Conservation (phyloP, 2,113 vertebrate genomes). For the Tonatia bakeri region DNA sequence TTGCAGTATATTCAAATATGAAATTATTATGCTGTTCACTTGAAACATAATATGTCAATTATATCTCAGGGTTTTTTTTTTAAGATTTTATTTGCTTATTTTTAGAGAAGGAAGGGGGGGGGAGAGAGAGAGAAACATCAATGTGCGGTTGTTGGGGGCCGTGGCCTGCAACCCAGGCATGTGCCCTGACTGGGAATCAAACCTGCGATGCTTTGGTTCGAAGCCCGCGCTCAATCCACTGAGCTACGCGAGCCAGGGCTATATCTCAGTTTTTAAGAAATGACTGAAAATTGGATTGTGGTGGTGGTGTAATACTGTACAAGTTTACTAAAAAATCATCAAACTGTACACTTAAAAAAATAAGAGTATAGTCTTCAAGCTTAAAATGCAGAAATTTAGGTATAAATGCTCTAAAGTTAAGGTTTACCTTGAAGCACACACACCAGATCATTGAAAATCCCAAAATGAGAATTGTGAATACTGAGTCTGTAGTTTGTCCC, state of each 20-base stretch:
- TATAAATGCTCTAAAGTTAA: not conserved
- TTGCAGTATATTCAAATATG: not conserved
- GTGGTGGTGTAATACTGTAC: not conserved
- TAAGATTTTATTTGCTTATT: too few species aligned
- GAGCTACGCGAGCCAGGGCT: too few species aligned
- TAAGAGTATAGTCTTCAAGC: not conserved
- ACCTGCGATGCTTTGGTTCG: too few species aligned
- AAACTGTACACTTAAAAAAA: not conserved
- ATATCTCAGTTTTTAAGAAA: not conserved
- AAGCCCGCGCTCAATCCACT: too few species aligned
- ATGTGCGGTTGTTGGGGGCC: too few species aligned
- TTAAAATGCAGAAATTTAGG: not conserved
- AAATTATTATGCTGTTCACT: not conserved
- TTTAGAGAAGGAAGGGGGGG: too few species aligned
- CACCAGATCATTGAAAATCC: not conserved
- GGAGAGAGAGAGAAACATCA: too few species aligned
- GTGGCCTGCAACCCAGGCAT: too few species aligned
- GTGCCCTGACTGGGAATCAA: too few species aligned
- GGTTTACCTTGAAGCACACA: not conserved
- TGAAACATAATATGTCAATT: not conserved
- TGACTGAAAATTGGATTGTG: not conserved
- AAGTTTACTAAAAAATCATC: not conserved
- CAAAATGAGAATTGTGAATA: not conserved
- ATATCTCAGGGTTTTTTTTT: too few species aligned
- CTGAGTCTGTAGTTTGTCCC: not conserved